phyloP scores from a whole-genome alignment of 2,888 invertebrate species.

The Drosophila fungiperda region DNA sequence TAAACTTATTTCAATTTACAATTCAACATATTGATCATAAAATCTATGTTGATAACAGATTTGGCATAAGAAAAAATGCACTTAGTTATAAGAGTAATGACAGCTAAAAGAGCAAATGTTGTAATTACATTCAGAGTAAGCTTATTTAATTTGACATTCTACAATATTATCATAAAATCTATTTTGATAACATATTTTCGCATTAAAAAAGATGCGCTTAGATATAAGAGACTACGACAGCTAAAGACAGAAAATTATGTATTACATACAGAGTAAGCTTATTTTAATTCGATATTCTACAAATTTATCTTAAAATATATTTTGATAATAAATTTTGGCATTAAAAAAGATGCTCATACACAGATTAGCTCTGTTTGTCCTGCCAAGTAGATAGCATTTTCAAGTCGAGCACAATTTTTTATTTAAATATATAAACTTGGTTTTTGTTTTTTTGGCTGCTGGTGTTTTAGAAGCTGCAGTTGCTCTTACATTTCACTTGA shows the following conservation, averaged over 20 bases:
- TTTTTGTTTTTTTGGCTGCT: constrained; percentile 25
- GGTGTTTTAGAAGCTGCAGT: constrained; percentile 28
- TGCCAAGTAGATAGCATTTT: not conserved
- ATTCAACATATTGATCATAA: too few relatives aligned
- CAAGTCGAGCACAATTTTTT: not conserved
- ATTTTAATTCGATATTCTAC: not conserved
- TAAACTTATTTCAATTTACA: too few relatives aligned
- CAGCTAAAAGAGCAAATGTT: not conserved
- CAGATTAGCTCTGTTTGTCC: not conserved
- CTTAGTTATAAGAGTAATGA: not conserved
- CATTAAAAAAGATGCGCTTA: too few relatives aligned
- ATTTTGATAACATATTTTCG: too few relatives aligned
- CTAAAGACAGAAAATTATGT: not conserved
- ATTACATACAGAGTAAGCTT: not conserved
- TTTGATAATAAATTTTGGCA: not conserved
- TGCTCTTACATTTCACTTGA: constrained; percentile 71
- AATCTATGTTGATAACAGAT: too few relatives aligned
- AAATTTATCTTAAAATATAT: not conserved
- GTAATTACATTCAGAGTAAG: not conserved
- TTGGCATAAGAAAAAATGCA: too few relatives aligned
- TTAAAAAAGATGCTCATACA: not conserved
- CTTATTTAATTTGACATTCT: too few relatives aligned
- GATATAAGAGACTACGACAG: not conserved
- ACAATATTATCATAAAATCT: too few relatives aligned
- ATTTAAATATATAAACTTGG: not conserved